These are phyloP conservation scores for Bostrychus sinensis DNA, from an alignment of 2,113 vertebrate genomes.

Conservation along the genomic window DNA sequence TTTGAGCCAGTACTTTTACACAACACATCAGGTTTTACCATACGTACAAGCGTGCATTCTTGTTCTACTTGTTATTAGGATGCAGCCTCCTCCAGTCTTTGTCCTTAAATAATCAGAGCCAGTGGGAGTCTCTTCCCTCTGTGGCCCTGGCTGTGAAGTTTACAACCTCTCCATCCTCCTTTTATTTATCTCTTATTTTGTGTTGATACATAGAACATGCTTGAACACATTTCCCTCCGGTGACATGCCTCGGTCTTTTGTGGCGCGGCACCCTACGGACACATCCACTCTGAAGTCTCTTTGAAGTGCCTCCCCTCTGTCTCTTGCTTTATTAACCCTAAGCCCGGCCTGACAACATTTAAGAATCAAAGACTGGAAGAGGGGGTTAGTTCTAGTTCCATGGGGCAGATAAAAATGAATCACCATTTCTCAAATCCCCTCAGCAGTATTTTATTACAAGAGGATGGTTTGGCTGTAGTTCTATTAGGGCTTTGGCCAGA, in stretches of 20 bases:
- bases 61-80: conserved; percentile 54
- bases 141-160: conserved; percentile 71
- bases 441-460: conserved; percentile 49
- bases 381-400: not conserved
- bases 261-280: conserved; percentile 64
- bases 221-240: conserved; percentile 72
- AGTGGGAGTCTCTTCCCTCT: conserved; percentile 64
- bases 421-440: conserved; percentile 37
- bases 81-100: conserved; percentile 57
- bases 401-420: conserved; percentile 14
- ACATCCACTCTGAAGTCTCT: conserved; percentile 68
- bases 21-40: too few relatives aligned
- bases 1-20: conserved; percentile 26
- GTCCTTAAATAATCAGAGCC: conserved; percentile 72
- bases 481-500: conserved; percentile 47
- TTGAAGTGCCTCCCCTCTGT: conserved; percentile 61
- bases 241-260: conserved; percentile 67
- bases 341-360: conserved; percentile 53
- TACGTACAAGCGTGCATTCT: not conserved
- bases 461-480: conserved; percentile 28
- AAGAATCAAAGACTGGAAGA: conserved; percentile 8
- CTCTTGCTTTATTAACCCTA: conserved; percentile 65
- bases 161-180: conserved; percentile 75
- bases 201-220: conserved; percentile 68
- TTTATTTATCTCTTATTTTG: conserved; percentile 72